A percentile compares a stretch with the other conserved stretches of the same genome.
phyloP scores from a whole-genome alignment of 2,113 vertebrate genomes.

The Coracopsis vasa region DNA sequence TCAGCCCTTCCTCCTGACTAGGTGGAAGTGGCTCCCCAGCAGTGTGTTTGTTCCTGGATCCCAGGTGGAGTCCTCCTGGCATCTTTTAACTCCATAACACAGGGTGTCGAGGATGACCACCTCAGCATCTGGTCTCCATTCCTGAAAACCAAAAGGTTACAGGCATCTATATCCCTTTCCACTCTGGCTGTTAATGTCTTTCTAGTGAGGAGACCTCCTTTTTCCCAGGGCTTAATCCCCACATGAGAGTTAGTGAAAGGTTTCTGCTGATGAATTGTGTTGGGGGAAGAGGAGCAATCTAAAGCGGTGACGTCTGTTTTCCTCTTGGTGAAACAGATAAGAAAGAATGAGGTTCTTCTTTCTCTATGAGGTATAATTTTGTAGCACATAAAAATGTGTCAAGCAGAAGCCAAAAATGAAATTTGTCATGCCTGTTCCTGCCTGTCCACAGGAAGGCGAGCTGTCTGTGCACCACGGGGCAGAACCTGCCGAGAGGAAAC shows the following conservation, averaged over 20 bases:
- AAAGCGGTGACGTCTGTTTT: background rate
- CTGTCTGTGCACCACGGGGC: background rate
- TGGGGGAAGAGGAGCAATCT: background rate
- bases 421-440: background rate
- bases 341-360: background rate
- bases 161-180: background rate
- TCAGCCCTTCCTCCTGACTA: background rate
- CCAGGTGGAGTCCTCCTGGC: background rate
- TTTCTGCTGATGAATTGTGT: background rate
- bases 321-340: background rate
- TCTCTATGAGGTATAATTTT: background rate
- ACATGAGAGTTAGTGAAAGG: accelerated
- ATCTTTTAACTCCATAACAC: background rate
- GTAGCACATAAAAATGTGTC: background rate
- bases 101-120: background rate
- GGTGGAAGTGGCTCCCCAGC: background rate
- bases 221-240: background rate
- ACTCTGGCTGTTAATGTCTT: background rate
- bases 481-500: background rate
- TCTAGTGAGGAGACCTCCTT: background rate
- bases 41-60: background rate
- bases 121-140: background rate
- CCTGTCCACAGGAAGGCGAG: background rate
- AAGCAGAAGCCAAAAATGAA: background rate
- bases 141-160: background rate